These are phyloP conservation scores for Brachyistius frenatus DNA, from an alignment of 2,113 vertebrate species.

Conservation along the genomic window DNA sequence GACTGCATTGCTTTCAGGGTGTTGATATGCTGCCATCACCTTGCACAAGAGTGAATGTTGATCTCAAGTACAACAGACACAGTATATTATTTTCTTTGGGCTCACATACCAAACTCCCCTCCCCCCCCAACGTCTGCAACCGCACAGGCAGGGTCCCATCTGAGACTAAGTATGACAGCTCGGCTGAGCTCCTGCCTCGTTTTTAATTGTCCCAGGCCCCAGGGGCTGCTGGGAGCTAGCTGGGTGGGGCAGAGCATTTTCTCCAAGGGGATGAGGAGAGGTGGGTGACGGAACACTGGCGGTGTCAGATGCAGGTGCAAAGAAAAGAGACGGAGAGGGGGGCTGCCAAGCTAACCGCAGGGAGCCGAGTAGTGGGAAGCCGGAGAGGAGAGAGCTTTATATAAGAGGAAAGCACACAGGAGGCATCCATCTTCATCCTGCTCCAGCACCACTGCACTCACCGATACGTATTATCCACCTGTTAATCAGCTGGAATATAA, in stretches of 20 bases:
- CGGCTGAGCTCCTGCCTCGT: constrained; percentile 65
- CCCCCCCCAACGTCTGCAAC: constrained; percentile 27
- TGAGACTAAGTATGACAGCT: constrained; percentile 63
- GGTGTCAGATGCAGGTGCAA: constrained; percentile 78
- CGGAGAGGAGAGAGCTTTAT: constrained; percentile 65
- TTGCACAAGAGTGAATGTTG: constrained; percentile 56
- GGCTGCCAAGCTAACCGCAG: constrained; percentile 64
- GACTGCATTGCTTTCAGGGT: constrained; percentile 57
- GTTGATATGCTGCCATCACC: constrained; percentile 70
- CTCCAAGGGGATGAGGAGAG: constrained; percentile 46
- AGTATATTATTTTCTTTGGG: constrained; percentile 61
- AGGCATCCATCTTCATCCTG: constrained; percentile 50
- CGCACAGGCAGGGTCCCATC: constrained; percentile 45
- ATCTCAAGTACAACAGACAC: constrained; percentile 63
- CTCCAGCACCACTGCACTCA: constrained; percentile 37
- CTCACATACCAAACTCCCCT: constrained; percentile 8
- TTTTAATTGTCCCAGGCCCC: constrained; percentile 78
- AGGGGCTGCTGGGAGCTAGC: constrained; percentile 74
- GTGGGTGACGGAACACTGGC: constrained; percentile 71
- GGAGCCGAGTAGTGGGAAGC: constrained; percentile 67
- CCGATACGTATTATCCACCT: constrained; percentile 58
- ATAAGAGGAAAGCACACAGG: constrained; percentile 59
- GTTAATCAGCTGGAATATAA: constrained; percentile 53
- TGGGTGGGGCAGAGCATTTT: constrained; percentile 64
- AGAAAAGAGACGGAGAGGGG: constrained; percentile 67